phyloP scores from a whole-genome alignment of 2,113 vertebrate genomes.

The Salvelinus sp. region DNA sequence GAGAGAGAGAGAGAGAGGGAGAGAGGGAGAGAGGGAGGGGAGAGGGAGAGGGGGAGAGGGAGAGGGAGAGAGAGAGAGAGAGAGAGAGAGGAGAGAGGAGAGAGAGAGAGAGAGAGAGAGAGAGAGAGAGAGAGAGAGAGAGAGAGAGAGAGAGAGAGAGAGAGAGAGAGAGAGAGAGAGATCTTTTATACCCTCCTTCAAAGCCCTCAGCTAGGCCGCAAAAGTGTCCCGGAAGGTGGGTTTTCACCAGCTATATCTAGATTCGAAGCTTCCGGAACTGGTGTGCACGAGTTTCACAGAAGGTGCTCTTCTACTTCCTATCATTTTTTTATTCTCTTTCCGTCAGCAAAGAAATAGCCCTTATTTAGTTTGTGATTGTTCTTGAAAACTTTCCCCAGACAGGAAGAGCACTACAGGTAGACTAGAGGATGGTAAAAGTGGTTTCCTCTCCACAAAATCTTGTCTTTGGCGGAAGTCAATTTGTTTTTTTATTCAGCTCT shows the following conservation, averaged over 20 bases:
- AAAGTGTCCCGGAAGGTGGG: conserved; percentile 55
- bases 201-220: conserved; percentile 45
- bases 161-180: conserved; percentile 16
- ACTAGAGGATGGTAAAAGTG: neutral
- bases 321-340: too few species aligned
- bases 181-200: neutral
- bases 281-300: neutral
- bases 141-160: conserved; percentile 29
- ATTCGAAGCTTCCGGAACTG: neutral
- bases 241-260: neutral
- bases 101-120: conserved; percentile 18
- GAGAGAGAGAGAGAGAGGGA: conserved; percentile 37
- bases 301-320: neutral
- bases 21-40: conserved; percentile 51
- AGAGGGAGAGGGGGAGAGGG: conserved; percentile 28
- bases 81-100: conserved; percentile 17
- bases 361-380: too few species aligned
- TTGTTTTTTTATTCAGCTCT: neutral
- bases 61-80: conserved; percentile 26
- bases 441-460: neutral
- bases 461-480: neutral
- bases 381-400: neutral
- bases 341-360: neutral
- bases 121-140: conserved; percentile 27
- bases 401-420: neutral